A percentile compares a stretch with the other conserved stretches of the same genome.
phyloP scores from a whole-genome alignment of 2,113 vertebrate genomes.

The Pygoscelis antarcticus region DNA sequence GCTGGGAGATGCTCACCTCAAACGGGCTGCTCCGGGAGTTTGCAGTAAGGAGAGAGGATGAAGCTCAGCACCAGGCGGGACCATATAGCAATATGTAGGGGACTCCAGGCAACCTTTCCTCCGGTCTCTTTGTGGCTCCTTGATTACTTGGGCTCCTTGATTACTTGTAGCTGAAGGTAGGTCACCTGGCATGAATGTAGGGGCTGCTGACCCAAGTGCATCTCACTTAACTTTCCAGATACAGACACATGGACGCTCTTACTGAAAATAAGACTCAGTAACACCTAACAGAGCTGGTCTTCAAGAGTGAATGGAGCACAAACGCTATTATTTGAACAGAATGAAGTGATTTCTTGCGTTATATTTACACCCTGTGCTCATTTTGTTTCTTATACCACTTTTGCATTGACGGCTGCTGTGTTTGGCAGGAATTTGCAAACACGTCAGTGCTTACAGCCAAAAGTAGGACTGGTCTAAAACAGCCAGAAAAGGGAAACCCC shows the following conservation, averaged over 20 bases:
- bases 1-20: background rate
- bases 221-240: background rate
- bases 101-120: background rate
- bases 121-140: background rate
- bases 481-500: background rate
- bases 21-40: background rate
- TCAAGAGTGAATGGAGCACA: background rate
- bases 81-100: accelerated
- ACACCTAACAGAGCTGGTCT: background rate
- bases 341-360: background rate
- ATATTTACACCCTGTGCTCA: background rate
- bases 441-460: background rate
- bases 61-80: background rate
- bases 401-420: background rate
- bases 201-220: background rate
- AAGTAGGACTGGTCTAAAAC: background rate
- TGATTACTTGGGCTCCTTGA: background rate
- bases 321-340: background rate
- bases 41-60: background rate
- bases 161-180: background rate
- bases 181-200: background rate
- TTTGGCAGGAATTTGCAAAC: background rate
- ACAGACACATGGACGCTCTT: accelerated
- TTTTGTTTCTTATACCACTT: background rate
- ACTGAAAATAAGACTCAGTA: background rate